phyloP scores from a whole-genome alignment of 2,797 vertebrate species.

The Acanthurus leucopareius region DNA sequence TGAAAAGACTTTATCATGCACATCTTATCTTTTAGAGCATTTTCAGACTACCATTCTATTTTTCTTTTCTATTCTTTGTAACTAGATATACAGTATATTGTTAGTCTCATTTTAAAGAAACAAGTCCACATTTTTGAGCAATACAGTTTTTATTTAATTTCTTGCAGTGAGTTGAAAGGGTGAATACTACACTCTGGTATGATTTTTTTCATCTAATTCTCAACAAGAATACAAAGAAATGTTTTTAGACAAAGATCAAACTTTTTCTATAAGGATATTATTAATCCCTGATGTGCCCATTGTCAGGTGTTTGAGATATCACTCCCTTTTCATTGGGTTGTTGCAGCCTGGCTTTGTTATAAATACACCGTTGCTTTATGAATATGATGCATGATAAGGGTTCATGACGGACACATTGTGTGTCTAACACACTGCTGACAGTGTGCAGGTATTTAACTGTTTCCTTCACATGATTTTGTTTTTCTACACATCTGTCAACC shows the following conservation, averaged over 20 bases:
- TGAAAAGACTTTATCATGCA: neutral
- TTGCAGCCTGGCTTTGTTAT: neutral
- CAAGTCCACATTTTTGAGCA: neutral
- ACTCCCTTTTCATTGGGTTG: neutral
- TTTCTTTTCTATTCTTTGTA: too few relatives aligned
- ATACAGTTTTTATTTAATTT: neutral
- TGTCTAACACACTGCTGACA: neutral
- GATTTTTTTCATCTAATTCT: too few relatives aligned
- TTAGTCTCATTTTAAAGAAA: neutral
- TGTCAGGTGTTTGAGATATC: conserved; percentile 4
- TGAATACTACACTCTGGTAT: neutral
- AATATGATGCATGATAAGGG: neutral
- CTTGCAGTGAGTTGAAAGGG: neutral
- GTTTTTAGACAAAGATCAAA: conserved; percentile 5
- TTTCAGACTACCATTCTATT: neutral
- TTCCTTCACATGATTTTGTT: neutral
- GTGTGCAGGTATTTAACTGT: neutral
- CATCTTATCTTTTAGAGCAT: neutral
- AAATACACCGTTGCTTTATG: neutral
- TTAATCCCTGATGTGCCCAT: conserved; percentile 6
- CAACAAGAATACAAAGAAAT: neutral
- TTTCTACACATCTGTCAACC: neutral
- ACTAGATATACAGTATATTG: neutral
- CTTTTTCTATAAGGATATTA: neutral
- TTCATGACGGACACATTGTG: neutral